Evolutionary conservation across 2,797 vertebrate genomes (phyloP), one percentile per base, ranked within the genome.

Genomic region (Rhinogobio ventralis): DNA sequence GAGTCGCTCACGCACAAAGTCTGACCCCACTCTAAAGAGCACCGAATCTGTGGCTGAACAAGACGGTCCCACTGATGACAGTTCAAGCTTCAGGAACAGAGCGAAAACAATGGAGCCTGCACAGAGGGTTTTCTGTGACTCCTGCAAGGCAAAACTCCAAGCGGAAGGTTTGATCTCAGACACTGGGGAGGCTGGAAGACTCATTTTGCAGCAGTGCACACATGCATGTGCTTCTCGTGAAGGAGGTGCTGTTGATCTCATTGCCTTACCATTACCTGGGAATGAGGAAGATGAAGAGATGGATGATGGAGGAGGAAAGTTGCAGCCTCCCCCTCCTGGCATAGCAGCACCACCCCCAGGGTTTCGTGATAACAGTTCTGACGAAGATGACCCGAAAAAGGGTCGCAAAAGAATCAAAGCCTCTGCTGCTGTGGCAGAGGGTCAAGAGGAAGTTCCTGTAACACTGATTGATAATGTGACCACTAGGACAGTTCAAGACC

Each of bases 341-440:
- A 97, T 98, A 33, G 95, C 98, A 0, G 98, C 97, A 1, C 98
- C 98, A 7, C 98, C 98, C 33, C 98, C 98, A 0, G 98, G 98
- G 79, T 99, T 99, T 93, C 96, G 97, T 87, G 98, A 99, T 93
- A 99, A 99, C 93, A 99, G 97, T 89, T 99, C 98, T 0, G 98
- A 99, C 3, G 98, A 99, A 90, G 98, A 99, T 0, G 98, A 99
- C 84, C 82, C 94, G 80, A 99, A 98, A 91, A 97, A 96, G 87
- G 92, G 95, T 15, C 95, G 95, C 0, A 95, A 93, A 86, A 88
- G 88, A 85, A 89, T 90, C 79, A 77, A 88, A 10, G 91, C 91
- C 0, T 42, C 71, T 20, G 74, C 83, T 60, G 79, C 88, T 36
- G 89, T 90, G 7, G 93, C 90, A 66, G 93, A 95, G 89, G 91